Percentiles rank a stretch among this genome's conserved stretches.
phyloP scores from a whole-genome alignment of 2,797 vertebrate species.

The Cheracebus regulus region DNA sequence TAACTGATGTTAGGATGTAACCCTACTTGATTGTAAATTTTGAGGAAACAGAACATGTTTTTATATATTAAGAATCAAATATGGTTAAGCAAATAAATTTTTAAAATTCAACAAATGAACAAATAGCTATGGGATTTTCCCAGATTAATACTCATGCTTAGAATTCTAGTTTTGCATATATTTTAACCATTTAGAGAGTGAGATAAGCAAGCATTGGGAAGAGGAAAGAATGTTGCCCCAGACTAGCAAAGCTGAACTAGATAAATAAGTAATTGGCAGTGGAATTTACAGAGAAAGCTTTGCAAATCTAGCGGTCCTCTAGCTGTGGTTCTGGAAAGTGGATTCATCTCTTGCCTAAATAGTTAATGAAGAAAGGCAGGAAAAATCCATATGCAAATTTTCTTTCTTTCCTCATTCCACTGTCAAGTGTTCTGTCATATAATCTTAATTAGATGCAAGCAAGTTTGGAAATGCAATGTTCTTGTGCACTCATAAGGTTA shows the following conservation, averaged over 20 bases:
- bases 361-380: neutral
- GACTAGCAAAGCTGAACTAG: neutral
- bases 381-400: neutral
- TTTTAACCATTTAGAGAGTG: conserved; percentile 1
- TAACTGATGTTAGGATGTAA: neutral
- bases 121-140: neutral
- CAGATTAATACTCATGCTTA: neutral
- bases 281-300: neutral
- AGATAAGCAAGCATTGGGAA: neutral
- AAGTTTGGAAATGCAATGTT: neutral
- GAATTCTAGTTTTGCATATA: neutral
- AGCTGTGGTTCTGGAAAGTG: neutral
- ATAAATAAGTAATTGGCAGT: neutral
- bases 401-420: neutral
- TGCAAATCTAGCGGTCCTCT: neutral
- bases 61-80: neutral
- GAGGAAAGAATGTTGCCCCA: neutral
- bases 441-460: neutral
- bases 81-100: neutral
- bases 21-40: neutral
- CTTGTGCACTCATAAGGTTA: neutral
- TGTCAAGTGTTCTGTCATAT: neutral
- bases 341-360: neutral
- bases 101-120: neutral
- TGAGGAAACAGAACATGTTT: neutral